Conservation (phyloP, 2,888 invertebrate species). For the Dinocampus coccinellae region DNA sequence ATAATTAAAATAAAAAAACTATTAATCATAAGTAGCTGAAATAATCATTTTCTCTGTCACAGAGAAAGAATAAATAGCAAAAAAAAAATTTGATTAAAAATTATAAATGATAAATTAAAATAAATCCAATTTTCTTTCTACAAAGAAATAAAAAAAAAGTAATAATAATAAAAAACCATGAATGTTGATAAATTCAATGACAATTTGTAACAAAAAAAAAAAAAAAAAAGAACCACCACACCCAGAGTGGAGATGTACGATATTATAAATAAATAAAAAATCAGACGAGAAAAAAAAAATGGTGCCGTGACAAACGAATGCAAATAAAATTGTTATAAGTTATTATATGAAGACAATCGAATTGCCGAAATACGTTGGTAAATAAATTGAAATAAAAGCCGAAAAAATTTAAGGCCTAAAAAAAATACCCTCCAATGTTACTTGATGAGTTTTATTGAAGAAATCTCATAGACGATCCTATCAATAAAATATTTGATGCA, state of each 20-base stretch:
- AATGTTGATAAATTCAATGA: slow-evolving; percentile 3
- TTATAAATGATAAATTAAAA: neutral
- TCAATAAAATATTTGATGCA: neutral
- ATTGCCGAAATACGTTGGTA: slow-evolving; percentile 54
- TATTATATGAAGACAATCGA: slow-evolving; percentile 55
- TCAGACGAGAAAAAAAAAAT: slow-evolving; percentile 20
- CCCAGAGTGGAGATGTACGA: slow-evolving; percentile 26
- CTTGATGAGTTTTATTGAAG: neutral
- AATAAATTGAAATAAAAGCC: slow-evolving; percentile 51
- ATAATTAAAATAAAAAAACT: slow-evolving; percentile 31
- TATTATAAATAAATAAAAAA: slow-evolving; percentile 16
- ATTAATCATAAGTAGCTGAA: slow-evolving; percentile 29
- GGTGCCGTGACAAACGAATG: slow-evolving; percentile 22
- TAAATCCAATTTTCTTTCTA: neutral
- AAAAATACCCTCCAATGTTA: slow-evolving; percentile 30
- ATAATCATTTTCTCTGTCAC: neutral
- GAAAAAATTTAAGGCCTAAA: slow-evolving; percentile 21
- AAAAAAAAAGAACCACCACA: neutral
- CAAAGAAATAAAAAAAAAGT: neutral
- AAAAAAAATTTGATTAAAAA: neutral
- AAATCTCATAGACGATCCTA: neutral
- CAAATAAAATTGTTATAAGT: slow-evolving; percentile 55
- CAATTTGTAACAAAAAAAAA: neutral
- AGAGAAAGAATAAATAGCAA: neutral
- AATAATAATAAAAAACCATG: neutral